Evolutionary conservation across 2,888 invertebrate species (phyloP).

Genomic region (Drosophila antonietae): DNA sequence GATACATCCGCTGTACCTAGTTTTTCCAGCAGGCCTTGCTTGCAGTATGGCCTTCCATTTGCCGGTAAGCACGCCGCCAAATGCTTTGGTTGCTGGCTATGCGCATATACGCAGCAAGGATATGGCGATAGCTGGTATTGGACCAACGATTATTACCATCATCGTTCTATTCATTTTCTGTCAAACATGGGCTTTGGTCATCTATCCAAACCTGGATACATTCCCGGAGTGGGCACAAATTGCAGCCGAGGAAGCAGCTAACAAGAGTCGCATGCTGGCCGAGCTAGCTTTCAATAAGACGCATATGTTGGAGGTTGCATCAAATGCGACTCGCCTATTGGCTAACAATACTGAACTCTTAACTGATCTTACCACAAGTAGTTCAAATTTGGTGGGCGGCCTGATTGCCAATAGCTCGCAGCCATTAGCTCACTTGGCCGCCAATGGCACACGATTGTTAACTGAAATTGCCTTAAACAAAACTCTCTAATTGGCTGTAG

Average conservation of each 20-base stretch:
- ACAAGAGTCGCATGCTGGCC: slow-evolving; percentile 15
- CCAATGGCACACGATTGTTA: slow-evolving; percentile 45
- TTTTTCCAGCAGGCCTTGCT: slow-evolving; percentile 94
- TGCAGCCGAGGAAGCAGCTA: slow-evolving; percentile 34
- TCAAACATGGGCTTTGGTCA: slow-evolving; percentile 90
- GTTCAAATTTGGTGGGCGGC: slow-evolving; percentile 25
- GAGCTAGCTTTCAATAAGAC: slow-evolving; percentile 29
- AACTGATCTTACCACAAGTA: slow-evolving; percentile 26
- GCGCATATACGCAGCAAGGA: slow-evolving; percentile 92
- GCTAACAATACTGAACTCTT: slow-evolving; percentile 40
- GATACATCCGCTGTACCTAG: slow-evolving; percentile 94
- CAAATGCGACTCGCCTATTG: slow-evolving; percentile 29
- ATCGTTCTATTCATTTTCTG: slow-evolving; percentile 89
- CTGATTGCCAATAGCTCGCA: slow-evolving; percentile 30
- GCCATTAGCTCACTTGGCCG: slow-evolving; percentile 25
- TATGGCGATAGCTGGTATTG: slow-evolving; percentile 91
- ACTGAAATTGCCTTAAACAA: slow-evolving; percentile 41
- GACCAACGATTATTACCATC: slow-evolving; percentile 91
- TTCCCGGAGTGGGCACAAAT: slow-evolving; percentile 88
- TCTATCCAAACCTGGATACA: slow-evolving; percentile 87
- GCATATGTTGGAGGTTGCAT: slow-evolving; percentile 25
- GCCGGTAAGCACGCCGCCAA: slow-evolving; percentile 97
- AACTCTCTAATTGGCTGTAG: slow-evolving; percentile 38
- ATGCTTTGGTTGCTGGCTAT: slow-evolving; percentile 95
- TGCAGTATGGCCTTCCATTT: slow-evolving; percentile 97